Base-by-base conservation (phyloP, 2,888 invertebrate species). In the Apamea sordens region DNA sequence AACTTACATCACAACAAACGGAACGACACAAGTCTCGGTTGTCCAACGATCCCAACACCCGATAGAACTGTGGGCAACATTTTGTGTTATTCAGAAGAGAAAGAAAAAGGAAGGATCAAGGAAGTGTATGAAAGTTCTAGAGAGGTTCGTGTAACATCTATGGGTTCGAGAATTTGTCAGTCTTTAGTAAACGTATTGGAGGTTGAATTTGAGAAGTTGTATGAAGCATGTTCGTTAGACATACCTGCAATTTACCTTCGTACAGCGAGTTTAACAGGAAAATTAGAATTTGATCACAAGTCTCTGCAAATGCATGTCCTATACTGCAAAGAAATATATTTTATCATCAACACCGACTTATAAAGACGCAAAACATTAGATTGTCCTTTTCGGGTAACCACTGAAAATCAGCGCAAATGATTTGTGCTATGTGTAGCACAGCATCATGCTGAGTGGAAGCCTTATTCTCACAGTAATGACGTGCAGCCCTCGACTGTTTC, bases 21-120 rank as follows among this genome's bases (percentile, higher is more conserved):
- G 90, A 84, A 4, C 89, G 85, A 81, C 94, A 95, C 63, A 95
- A 85, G 70, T 95, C 95, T 0, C 81, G 41, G 18, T 81, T 81
- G 73, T 95, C 95, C n/a, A 93, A 8, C 10, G 73, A 82, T 10
- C 91, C 91, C 68, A 95, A 77, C 0, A 92, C 11, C 0, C 78
- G 68, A 77, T 95, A 95, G 28, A 95, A 85, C 95, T 95, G 91
- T 75, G 90, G 91, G 70, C 50, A 86, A 83, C 61, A 72, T 47
- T 8, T 24, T 21, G 7, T 47, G 61, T 61, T 36, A 71, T 70
- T 53, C 10, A 24, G 10, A 32, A 10, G 10, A 15, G 32, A 53
- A 50, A 70, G 2, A 18, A 24, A 24, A 56, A 10, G 18, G 11
- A 36, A 10, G 24, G 15, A 15, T 32, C 15, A 53, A 10, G 10